Percentiles rank a stretch among this genome's conserved stretches.
Evolutionary conservation across 2,888 invertebrate genomes (phyloP).

Genomic region (Acanthosoma haemorrhoidale): DNA sequence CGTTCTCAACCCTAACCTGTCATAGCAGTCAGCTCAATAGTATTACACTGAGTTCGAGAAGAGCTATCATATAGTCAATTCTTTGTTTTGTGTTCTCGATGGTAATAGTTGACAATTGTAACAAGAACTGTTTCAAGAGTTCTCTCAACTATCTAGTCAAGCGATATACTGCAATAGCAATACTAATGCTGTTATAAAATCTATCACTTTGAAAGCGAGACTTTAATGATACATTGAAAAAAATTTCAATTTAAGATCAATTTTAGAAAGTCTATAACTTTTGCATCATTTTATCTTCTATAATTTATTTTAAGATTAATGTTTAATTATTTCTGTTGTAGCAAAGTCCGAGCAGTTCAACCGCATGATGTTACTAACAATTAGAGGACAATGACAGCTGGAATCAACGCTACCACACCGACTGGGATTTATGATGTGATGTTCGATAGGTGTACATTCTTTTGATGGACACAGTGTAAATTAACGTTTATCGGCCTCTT

Average conservation of each 20-base stretch:
- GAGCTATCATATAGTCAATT: too few relatives aligned
- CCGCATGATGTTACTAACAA: conserved; percentile 30
- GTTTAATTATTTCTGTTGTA: conserved; percentile 30
- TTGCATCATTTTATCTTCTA: not conserved
- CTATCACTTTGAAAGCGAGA: too few relatives aligned
- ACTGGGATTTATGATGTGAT: conserved; percentile 2
- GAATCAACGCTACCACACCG: not conserved
- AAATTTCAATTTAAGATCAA: not conserved
- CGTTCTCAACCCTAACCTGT: too few relatives aligned
- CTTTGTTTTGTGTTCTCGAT: too few relatives aligned
- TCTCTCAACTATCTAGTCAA: too few relatives aligned
- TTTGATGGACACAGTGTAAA: not conserved
- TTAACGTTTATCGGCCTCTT: not conserved
- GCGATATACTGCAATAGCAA: too few relatives aligned
- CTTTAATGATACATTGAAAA: too few relatives aligned
- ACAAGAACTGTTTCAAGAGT: too few relatives aligned
- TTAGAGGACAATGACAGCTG: not conserved
- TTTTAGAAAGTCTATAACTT: not conserved
- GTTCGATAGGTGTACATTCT: not conserved
- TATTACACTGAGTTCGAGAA: too few relatives aligned
- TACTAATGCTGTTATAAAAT: too few relatives aligned
- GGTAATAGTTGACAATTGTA: too few relatives aligned
- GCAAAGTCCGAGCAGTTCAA: conserved; percentile 39
- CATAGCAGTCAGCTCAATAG: too few relatives aligned
- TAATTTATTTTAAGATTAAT: not conserved